These are phyloP conservation scores for Ophion ellenae DNA, from an alignment of 2,888 invertebrate genomes.

Conservation along the genomic window DNA sequence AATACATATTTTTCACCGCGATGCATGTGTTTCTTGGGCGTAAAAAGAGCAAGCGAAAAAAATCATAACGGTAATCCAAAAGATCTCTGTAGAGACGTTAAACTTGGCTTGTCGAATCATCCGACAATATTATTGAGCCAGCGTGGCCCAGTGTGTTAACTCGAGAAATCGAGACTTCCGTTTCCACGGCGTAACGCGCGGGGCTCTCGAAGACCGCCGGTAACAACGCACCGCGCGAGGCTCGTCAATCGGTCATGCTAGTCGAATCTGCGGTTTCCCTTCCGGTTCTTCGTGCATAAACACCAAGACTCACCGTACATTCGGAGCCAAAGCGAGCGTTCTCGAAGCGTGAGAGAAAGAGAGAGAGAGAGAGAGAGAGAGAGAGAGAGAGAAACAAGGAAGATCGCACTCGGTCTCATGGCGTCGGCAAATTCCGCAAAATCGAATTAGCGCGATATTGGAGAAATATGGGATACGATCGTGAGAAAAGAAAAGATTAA, in stretches of 20 bases:
- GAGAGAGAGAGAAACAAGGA: not conserved
- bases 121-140: not conserved
- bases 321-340: conserved; percentile 27
- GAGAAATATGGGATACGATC: not conserved
- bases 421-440: not conserved
- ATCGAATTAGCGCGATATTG: not conserved
- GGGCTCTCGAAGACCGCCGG: not conserved
- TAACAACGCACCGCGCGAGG: not conserved
- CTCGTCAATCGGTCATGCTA: conserved; percentile 53
- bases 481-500: not conserved
- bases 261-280: conserved; percentile 69
- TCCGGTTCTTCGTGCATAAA: conserved; percentile 52
- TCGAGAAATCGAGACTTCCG: conserved; percentile 54
- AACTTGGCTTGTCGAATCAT: not conserved
- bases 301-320: conserved; percentile 9
- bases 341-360: conserved; percentile 54
- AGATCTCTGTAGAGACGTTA: not conserved
- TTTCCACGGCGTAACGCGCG: conserved; percentile 1
- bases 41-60: no score
- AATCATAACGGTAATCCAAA: no score
- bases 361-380: no score
- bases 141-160: not conserved
- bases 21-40: no score
- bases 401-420: not conserved
- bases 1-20: no score